Evolutionary conservation across 2,888 invertebrate species (phyloP), one percentile per base, ranked within the genome.

Genomic region (Lycia hirtaria): DNA sequence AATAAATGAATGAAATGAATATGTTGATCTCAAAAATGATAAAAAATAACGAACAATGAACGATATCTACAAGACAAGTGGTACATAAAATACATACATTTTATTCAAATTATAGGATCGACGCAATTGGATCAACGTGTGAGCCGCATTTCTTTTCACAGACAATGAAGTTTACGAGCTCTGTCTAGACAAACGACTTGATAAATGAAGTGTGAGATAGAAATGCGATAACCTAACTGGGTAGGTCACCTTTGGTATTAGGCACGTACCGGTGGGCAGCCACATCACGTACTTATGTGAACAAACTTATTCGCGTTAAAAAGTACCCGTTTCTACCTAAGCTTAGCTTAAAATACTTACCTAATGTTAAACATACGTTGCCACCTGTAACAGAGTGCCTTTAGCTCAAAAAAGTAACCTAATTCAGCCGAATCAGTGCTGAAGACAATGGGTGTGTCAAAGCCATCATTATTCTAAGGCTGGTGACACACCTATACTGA

Each of bases 131-230:
- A 43, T 47, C 44, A 38, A 26, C n/a, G n/a, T 37, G 30, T 47
- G 15, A 44, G 19, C 33, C 22, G 43, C 43, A 45, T 54, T 49
- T 49, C 12, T 44, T 52, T 58, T 54, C 45, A 58, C 54, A 59
- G 33, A 35, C 54, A 40, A 59, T 54, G 26, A 41, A 54, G 40
- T 54, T 50, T 41, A 59, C 45, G 54, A 59, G 54, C 40, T 6
- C 33, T 41, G 59, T 59, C 59, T 59, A 59, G 59, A 59, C 59
- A 45, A 53, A 50, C 35, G 45, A 35, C 54, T 54, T 47, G 50
- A 54, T 54, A 50, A 50, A 47, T 54, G 43, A 33, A 35, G 40
- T 50, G 50, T 45, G 35, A 45, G 41, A 54, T 44, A 54, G 40
- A 38, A 54, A 37, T 20, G 30, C 15, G 41, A 22, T 47, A 32